These are phyloP conservation scores for Cylindroiulus punctatus DNA, from an alignment of 2,888 invertebrate genomes.

Conservation along the genomic window DNA sequence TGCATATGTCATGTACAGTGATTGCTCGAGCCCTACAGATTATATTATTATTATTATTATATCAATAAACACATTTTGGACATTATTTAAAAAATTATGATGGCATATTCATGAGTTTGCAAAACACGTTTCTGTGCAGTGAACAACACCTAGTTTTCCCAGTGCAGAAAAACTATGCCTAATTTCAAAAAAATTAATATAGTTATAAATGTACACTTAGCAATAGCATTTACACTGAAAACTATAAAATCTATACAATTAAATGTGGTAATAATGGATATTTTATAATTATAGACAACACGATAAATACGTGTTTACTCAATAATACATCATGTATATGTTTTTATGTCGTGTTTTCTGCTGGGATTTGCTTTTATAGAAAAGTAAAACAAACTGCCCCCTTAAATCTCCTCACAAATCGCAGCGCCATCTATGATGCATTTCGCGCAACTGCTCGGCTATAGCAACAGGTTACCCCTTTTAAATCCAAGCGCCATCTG, in stretches of 20 bases:
- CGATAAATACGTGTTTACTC: conserved; percentile 14
- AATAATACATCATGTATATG: not conserved
- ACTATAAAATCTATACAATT: not conserved
- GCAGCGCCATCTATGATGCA: too few relatives aligned
- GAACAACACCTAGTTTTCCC: too few relatives aligned
- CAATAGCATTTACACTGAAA: not conserved
- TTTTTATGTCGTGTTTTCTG: not conserved
- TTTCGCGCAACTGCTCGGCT: not conserved
- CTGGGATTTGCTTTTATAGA: not conserved
- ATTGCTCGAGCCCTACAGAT: too few relatives aligned
- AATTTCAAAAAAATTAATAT: too few relatives aligned
- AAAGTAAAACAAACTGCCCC: not conserved
- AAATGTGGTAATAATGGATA: not conserved
- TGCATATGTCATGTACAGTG: too few relatives aligned
- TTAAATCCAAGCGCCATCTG: not conserved
- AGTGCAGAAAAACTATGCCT: too few relatives aligned
- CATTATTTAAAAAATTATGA: too few relatives aligned
- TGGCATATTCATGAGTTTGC: too few relatives aligned
- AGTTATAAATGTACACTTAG: not conserved
- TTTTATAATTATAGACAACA: not conserved
- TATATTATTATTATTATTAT: too few relatives aligned
- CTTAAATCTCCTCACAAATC: not conserved
- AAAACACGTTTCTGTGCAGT: too few relatives aligned
- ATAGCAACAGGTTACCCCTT: not conserved
- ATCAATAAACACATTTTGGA: too few relatives aligned